Evolutionary conservation across 2,113 vertebrate genomes (phyloP).

Genomic region (Hypanus sabinus): DNA sequence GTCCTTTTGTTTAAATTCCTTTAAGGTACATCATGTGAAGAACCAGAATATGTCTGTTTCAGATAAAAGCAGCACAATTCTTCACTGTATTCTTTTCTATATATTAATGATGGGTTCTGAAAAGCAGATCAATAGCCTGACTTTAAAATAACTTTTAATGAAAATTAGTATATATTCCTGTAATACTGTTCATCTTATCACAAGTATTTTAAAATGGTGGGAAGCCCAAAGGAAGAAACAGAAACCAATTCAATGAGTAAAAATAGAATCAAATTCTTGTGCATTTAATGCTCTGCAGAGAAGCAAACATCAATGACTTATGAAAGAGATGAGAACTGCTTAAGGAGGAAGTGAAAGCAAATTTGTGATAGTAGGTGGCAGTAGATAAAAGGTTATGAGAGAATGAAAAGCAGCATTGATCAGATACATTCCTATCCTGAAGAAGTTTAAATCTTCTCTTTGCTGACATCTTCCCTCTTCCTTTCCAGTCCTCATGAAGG

Average conservation of each 20-base stretch:
- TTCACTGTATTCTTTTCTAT: neutral
- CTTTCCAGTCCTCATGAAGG: too few relatives aligned
- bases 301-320: neutral
- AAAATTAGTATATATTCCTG: neutral
- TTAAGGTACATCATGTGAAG: neutral
- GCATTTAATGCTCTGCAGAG: neutral
- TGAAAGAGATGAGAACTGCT: neutral
- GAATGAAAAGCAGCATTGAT: neutral
- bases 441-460: too few relatives aligned
- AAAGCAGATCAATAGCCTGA: neutral
- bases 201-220: neutral
- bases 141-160: neutral
- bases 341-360: neutral
- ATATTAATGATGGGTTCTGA: neutral
- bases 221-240: neutral
- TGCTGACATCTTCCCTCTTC: too few relatives aligned
- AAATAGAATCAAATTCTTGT: neutral
- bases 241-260: neutral
- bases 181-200: neutral
- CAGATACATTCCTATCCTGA: neutral
- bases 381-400: neutral
- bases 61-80: neutral
- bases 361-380: neutral
- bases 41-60: neutral
- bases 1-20: neutral